phyloP scores from a whole-genome alignment of 2,888 invertebrate genomes.

The Crossocerus cetratus region DNA sequence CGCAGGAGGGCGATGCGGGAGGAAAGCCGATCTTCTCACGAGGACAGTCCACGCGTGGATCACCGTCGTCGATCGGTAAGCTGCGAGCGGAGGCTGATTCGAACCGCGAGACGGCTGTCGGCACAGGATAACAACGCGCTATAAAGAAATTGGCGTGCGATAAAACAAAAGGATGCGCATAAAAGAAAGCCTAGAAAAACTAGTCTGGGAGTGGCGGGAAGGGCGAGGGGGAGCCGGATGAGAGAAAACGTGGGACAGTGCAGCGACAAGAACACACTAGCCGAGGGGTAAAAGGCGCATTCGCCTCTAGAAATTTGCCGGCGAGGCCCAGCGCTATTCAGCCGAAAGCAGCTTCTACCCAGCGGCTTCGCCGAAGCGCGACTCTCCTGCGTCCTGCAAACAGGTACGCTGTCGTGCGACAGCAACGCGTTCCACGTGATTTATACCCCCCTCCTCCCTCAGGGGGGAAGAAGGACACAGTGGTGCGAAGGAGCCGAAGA shows the following conservation, averaged over 20 bases:
- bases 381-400: too few species aligned
- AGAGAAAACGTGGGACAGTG: too few species aligned
- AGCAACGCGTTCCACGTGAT: too few species aligned
- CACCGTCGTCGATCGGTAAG: slow-evolving; percentile 22
- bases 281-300: too few species aligned
- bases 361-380: too few species aligned
- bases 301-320: too few species aligned
- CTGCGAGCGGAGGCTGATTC: slow-evolving; percentile 29
- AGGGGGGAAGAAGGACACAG: background rate
- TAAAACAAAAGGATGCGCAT: slow-evolving; percentile 13
- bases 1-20: slow-evolving; percentile 13
- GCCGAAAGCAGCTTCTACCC: too few species aligned
- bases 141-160: slow-evolving; percentile 34
- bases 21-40: slow-evolving; percentile 37
- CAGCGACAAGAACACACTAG: too few species aligned
- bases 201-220: slow-evolving; percentile 39
- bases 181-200: slow-evolving; percentile 28
- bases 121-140: slow-evolving; percentile 42
- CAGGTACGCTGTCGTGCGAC: too few species aligned
- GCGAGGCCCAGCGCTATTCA: too few species aligned
- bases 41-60: slow-evolving; percentile 24
- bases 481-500: too few species aligned
- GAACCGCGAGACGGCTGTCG: slow-evolving; percentile 32
- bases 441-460: too few species aligned
- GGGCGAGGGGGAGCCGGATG: background rate